Evolutionary conservation across 2,888 invertebrate genomes (phyloP).

Genomic region (Ceramica pisi): DNA sequence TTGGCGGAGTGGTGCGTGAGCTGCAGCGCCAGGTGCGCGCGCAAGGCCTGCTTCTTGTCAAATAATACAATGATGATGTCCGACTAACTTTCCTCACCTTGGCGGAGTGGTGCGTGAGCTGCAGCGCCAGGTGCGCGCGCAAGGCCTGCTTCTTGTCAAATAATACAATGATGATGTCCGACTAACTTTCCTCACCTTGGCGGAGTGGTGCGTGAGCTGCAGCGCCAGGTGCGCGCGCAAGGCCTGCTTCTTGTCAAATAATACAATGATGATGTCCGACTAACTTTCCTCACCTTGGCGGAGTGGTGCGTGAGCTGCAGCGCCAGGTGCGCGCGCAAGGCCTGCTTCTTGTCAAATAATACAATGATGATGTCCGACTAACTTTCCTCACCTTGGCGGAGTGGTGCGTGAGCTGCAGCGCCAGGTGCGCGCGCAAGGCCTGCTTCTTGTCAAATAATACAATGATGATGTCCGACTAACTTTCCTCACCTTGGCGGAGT

Average conservation of each 20-base stretch:
- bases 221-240: slow-evolving; percentile 94
- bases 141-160: slow-evolving; percentile 93
- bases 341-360: slow-evolving; percentile 91
- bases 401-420: slow-evolving; percentile 94
- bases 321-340: slow-evolving; percentile 94
- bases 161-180: not conserved
- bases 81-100: slow-evolving; percentile 81
- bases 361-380: slow-evolving; percentile 13
- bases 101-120: slow-evolving; percentile 93
- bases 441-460: slow-evolving; percentile 90
- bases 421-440: slow-evolving; percentile 94
- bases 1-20: slow-evolving; percentile 93
- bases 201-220: slow-evolving; percentile 93
- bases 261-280: slow-evolving; percentile 1
- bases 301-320: slow-evolving; percentile 94
- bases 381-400: slow-evolving; percentile 89
- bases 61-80: not conserved
- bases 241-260: slow-evolving; percentile 92
- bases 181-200: slow-evolving; percentile 83
- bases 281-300: slow-evolving; percentile 85
- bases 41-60: slow-evolving; percentile 92
- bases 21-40: slow-evolving; percentile 95
- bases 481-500: slow-evolving; percentile 90
- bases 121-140: slow-evolving; percentile 94
- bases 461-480: slow-evolving; percentile 19